Evolutionary conservation across 2,888 invertebrate species (phyloP).

Genomic region (Matsumyia berberina): DNA sequence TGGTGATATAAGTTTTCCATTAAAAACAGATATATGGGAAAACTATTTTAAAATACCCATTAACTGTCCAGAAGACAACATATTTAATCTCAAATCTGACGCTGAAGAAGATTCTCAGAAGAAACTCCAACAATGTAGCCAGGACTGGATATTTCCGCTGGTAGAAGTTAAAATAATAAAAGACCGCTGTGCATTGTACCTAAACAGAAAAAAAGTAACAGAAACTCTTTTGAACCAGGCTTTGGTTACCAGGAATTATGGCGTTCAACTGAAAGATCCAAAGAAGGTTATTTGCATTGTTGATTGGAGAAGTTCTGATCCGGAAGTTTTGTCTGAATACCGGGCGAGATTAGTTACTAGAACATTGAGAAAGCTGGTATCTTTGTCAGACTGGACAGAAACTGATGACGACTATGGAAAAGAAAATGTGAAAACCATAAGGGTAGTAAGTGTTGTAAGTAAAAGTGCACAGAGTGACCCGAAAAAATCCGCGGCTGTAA

Average conservation of each 20-base stretch:
- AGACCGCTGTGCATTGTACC: slow-evolving; percentile 79
- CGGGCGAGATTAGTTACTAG: slow-evolving; percentile 77
- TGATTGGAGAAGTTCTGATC: background rate
- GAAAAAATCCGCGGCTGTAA: slow-evolving; percentile 78
- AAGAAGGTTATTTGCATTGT: slow-evolving; percentile 15
- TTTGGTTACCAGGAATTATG: slow-evolving; percentile 73
- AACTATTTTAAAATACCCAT: slow-evolving; percentile 80
- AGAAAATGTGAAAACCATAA: slow-evolving; percentile 79
- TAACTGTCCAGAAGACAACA: slow-evolving; percentile 45
- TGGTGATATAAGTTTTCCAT: slow-evolving; percentile 89
- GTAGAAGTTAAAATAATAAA: slow-evolving; percentile 64
- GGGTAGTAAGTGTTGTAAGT: slow-evolving; percentile 33
- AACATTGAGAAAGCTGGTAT: slow-evolving; percentile 78
- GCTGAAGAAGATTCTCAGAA: slow-evolving; percentile 22
- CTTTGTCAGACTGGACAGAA: slow-evolving; percentile 78
- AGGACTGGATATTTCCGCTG: slow-evolving; percentile 79
- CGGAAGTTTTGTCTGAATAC: slow-evolving; percentile 77
- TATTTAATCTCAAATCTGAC: slow-evolving; percentile 8
- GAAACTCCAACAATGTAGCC: slow-evolving; percentile 73
- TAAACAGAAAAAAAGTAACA: slow-evolving; percentile 78
- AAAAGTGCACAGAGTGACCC: background rate
- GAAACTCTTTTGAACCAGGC: slow-evolving; percentile 76
- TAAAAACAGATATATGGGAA: slow-evolving; percentile 86
- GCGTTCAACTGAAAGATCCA: slow-evolving; percentile 50
- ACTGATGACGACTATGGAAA: slow-evolving; percentile 72